These are phyloP conservation scores for Phalacrocorax aristotelis DNA, from an alignment of 2,113 vertebrate genomes.

Conservation along the genomic window DNA sequence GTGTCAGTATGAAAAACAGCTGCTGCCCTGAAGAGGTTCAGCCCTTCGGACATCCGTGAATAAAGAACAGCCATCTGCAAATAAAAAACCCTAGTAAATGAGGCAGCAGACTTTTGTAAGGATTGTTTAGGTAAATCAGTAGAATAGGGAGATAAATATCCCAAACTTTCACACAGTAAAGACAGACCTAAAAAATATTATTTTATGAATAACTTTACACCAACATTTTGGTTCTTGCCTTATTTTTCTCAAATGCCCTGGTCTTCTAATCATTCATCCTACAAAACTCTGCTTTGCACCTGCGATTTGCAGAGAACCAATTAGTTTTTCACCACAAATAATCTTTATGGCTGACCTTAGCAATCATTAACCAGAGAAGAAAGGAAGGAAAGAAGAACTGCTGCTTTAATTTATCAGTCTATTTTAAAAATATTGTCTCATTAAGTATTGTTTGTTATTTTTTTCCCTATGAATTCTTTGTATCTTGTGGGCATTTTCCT, in stretches of 20 bases:
- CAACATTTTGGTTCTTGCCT: not conserved
- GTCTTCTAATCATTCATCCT: not conserved
- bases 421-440: conserved; percentile 22
- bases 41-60: not conserved
- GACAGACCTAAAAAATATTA: not conserved
- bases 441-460: not conserved
- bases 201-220: not conserved
- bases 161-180: not conserved
- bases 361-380: not conserved
- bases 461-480: not conserved
- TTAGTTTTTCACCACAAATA: not conserved
- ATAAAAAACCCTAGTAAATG: not conserved
- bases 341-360: not conserved
- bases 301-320: not conserved
- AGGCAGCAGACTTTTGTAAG: not conserved
- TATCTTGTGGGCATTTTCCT: conserved; percentile 3
- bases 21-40: not conserved
- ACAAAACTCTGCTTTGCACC: not conserved
- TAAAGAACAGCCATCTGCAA: not conserved
- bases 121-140: not conserved
- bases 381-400: not conserved
- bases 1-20: not conserved
- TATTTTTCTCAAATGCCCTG: not conserved
- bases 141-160: not conserved
- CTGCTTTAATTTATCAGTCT: not conserved